Percentiles rank a stretch among this genome's conserved stretches.
These are phyloP conservation scores for Siniperca knerii DNA, from an alignment of 2,113 vertebrate species.

Conservation along the genomic window DNA sequence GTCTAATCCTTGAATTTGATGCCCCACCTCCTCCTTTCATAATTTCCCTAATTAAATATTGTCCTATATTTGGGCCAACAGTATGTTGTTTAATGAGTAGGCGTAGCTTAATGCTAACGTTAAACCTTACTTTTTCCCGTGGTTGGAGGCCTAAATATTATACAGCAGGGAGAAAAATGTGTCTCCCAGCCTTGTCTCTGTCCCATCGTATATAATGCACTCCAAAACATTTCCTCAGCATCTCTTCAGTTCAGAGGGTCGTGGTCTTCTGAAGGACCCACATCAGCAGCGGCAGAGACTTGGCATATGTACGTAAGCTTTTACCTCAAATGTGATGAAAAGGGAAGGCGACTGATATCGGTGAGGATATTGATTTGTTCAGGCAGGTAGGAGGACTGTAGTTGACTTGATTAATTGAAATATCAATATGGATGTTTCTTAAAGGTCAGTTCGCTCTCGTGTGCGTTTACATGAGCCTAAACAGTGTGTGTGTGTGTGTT, in stretches of 20 bases:
- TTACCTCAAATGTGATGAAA: neutral
- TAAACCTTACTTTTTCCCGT: neutral
- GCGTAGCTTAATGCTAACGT: neutral
- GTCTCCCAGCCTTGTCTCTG: neutral
- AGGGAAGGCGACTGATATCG: neutral
- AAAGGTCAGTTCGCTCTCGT: constrained; percentile 28
- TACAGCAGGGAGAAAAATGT: neutral
- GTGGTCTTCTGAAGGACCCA: neutral
- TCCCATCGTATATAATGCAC: neutral
- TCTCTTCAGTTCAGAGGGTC: neutral
- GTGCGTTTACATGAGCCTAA: neutral
- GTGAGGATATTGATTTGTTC: constrained; percentile 10
- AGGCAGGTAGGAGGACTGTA: neutral
- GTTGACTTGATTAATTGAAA: constrained; percentile 14
- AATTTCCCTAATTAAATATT: too few species aligned
- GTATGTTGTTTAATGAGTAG: neutral
- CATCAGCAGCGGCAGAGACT: neutral
- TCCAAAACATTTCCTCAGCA: neutral
- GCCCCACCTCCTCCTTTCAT: too few species aligned
- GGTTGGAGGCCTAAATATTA: neutral
- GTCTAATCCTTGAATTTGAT: too few species aligned
- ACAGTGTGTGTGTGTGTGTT: neutral
- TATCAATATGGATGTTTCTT: constrained; percentile 20
- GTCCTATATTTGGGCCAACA: neutral
- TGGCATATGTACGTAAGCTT: neutral